Evolutionary conservation across 2,797 vertebrate genomes (phyloP).

Genomic region (Pelodytes ibericus): DNA sequence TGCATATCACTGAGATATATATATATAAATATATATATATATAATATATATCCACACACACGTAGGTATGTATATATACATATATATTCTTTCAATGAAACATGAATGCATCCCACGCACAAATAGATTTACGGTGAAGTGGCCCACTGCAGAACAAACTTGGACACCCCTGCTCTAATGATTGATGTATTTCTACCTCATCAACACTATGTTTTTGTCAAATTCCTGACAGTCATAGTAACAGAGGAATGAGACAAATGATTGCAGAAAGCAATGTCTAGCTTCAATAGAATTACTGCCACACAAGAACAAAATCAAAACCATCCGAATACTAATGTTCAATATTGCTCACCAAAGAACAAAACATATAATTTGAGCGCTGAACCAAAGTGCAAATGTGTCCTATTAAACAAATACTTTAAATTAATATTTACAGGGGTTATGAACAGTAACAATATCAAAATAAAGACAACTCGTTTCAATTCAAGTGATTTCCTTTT

Average conservation of each 20-base stretch:
- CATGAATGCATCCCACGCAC: too few species aligned
- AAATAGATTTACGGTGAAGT: too few species aligned
- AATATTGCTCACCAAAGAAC: not conserved
- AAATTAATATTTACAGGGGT: too few species aligned
- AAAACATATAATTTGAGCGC: not conserved
- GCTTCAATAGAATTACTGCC: slow-evolving; percentile 9
- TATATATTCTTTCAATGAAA: too few species aligned
- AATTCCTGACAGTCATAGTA: slow-evolving; percentile 20
- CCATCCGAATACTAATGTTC: not conserved
- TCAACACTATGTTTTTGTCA: slow-evolving; percentile 16
- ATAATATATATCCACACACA: too few species aligned
- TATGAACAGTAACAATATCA: too few species aligned
- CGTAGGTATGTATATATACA: too few species aligned
- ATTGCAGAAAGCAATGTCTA: slow-evolving; percentile 5
- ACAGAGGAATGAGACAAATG: not conserved
- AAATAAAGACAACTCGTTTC: too few species aligned
- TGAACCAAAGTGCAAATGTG: not conserved
- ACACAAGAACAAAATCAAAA: slow-evolving; percentile 5
- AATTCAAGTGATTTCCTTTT: too few species aligned
- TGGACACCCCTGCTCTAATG: not conserved
- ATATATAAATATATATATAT: too few species aligned
- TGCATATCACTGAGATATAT: too few species aligned
- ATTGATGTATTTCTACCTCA: slow-evolving; percentile 12
- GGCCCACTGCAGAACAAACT: too few species aligned
- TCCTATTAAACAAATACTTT: not conserved